Percentiles rank a stretch among this genome's conserved stretches.
Conservation (phyloP, 1,140 invertebrate genomes). For the Halotydeus destructor region DNA sequence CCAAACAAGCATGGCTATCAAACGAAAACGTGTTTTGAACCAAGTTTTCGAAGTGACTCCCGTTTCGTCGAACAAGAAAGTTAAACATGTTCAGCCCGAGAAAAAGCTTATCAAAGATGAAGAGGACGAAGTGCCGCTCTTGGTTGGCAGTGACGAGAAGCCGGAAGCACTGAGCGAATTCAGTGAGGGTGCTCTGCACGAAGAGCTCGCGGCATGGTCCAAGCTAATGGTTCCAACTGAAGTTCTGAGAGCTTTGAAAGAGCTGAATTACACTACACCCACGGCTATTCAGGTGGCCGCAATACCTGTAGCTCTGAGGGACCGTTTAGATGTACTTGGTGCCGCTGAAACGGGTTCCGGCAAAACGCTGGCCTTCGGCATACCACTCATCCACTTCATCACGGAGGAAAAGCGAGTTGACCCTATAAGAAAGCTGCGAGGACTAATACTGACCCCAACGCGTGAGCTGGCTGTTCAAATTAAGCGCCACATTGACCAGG, state of each 20-base stretch:
- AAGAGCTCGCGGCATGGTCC: too few species aligned
- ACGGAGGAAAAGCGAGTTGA: conserved; percentile 34
- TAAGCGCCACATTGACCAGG: conserved; percentile 52
- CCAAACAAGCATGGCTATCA: too few species aligned
- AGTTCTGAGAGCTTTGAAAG: background rate
- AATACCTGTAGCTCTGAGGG: conserved; percentile 63
- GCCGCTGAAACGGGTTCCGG: conserved; percentile 95
- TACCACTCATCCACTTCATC: conserved; percentile 70
- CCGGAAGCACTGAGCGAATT: too few species aligned
- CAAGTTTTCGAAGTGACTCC: too few species aligned
- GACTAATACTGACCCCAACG: conserved; percentile 76
- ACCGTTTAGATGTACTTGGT: conserved; percentile 56
- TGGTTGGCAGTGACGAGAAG: too few species aligned
- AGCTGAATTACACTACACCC: conserved; percentile 27
- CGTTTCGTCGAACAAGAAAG: too few species aligned
- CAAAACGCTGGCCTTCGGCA: conserved; percentile 88
- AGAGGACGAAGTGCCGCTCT: too few species aligned
- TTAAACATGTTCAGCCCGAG: too few species aligned
- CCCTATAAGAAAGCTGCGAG: conserved; percentile 21
- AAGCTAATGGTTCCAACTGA: too few species aligned
- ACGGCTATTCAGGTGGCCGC: conserved; percentile 56
- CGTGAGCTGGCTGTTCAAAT: conserved; percentile 87
- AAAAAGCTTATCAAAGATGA: too few species aligned
- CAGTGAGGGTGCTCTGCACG: too few species aligned
- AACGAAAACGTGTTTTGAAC: too few species aligned